phyloP scores from a whole-genome alignment of 2,113 vertebrate genomes.

The Xiphophorus hellerii region DNA sequence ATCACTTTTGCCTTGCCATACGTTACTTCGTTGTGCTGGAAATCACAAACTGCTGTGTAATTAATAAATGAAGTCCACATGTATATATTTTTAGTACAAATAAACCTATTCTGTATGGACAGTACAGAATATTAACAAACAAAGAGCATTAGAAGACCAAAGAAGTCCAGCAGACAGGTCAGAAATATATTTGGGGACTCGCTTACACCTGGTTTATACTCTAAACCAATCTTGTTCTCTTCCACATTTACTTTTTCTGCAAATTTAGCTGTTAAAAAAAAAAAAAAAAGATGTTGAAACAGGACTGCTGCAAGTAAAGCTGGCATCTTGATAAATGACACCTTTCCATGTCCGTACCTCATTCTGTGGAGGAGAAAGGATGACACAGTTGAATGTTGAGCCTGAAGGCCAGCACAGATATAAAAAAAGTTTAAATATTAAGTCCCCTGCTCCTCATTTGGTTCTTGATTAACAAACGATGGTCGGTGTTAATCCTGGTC shows the following conservation, averaged over 20 bases:
- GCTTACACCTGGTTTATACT: background rate
- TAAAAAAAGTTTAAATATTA: background rate
- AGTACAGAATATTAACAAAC: background rate
- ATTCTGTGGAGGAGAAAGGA: background rate
- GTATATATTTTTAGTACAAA: too few relatives aligned
- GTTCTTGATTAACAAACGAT: conserved; percentile 11
- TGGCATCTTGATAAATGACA: background rate
- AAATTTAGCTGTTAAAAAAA: too few relatives aligned
- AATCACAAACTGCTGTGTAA: too few relatives aligned
- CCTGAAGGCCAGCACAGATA: background rate
- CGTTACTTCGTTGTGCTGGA: too few relatives aligned
- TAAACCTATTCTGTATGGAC: background rate
- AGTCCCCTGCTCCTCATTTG: conserved; percentile 12
- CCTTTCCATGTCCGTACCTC: too few relatives aligned
- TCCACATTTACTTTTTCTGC: too few relatives aligned
- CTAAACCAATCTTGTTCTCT: background rate
- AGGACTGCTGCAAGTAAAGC: background rate
- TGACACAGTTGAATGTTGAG: conserved; percentile 1
- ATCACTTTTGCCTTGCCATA: too few relatives aligned
- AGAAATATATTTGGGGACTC: background rate
- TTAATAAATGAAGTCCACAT: too few relatives aligned
- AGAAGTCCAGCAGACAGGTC: background rate
- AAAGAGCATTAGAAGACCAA: background rate
- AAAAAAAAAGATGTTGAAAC: background rate
- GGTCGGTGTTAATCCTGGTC: background rate